These are phyloP conservation scores for Trinorchestia longiramus DNA, from an alignment of 1,140 invertebrate species.

Conservation along the genomic window DNA sequence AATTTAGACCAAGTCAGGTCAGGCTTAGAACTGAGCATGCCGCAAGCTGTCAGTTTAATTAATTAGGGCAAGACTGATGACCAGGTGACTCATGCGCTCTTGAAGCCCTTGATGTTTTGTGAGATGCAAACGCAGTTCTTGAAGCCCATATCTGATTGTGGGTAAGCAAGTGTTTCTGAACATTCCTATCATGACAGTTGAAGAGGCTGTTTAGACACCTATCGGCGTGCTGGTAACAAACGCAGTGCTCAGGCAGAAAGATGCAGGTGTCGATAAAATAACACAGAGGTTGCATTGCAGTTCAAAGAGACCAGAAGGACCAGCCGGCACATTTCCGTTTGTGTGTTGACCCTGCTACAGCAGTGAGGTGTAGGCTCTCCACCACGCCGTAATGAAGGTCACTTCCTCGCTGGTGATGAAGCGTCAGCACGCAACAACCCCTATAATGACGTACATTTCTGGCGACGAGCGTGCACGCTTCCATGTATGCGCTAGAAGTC, in stretches of 20 bases:
- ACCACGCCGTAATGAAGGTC: slow-evolving; percentile 17
- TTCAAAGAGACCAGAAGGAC: neutral
- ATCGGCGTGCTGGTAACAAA: neutral
- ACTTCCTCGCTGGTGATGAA: slow-evolving; percentile 19
- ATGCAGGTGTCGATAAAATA: neutral
- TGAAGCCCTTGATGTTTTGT: neutral
- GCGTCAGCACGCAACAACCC: neutral
- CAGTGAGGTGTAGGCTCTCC: neutral
- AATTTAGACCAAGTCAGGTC: neutral
- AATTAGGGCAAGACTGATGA: neutral
- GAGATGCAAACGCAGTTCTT: neutral
- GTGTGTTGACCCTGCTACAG: neutral
- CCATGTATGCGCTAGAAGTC: neutral
- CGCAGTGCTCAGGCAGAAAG: neutral
- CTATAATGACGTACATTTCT: neutral
- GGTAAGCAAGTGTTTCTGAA: neutral
- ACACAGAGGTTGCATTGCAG: neutral
- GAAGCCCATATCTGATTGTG: neutral
- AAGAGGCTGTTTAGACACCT: neutral
- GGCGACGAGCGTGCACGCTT: neutral
- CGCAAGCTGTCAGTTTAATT: neutral
- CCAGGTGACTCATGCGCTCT: neutral
- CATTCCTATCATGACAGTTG: neutral
- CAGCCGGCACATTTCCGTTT: slow-evolving; percentile 36
- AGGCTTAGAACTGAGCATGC: neutral